Percentiles rank a stretch among this genome's conserved stretches.
phyloP scores from a whole-genome alignment of 92 coral and sea anemone genomes.

The Phymanthus crucifer region DNA sequence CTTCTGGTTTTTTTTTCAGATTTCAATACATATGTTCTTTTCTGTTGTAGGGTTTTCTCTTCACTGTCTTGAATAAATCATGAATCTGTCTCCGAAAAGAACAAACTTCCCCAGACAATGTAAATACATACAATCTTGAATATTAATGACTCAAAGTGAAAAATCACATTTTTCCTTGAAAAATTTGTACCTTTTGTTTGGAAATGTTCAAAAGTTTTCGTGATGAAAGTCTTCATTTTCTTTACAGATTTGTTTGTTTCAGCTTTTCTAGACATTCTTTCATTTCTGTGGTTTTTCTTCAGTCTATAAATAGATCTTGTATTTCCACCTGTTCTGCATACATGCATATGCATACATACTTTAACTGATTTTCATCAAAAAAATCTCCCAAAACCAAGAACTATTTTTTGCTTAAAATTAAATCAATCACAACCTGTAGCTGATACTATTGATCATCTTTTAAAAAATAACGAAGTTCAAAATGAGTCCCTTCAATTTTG shows the following conservation, averaged over 20 bases:
- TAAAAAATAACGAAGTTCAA: background rate
- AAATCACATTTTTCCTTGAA: background rate
- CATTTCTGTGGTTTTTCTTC: constrained; percentile 11
- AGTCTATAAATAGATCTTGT: constrained; percentile 2
- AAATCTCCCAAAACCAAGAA: background rate
- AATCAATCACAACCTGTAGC: background rate
- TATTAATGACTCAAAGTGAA: constrained; percentile 8
- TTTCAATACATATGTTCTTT: constrained; percentile 3
- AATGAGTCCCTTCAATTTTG: background rate
- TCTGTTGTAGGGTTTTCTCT: constrained; percentile 1
- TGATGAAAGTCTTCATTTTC: background rate
- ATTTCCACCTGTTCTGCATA: constrained; percentile 21
- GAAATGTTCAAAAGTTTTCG: background rate
- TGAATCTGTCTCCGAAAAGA: constrained; percentile 33
- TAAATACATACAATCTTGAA: constrained; percentile 19
- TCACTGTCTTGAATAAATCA: constrained; percentile 37
- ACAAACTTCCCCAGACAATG: constrained; percentile 37
- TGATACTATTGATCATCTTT: background rate
- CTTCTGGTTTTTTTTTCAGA: background rate
- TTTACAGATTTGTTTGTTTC: background rate
- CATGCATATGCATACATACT: background rate
- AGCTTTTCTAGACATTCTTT: constrained; percentile 7
- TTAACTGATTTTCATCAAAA: background rate
- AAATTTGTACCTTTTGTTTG: background rate
- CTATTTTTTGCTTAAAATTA: background rate